A percentile compares a stretch with the other conserved stretches of the same genome.
Conservation (phyloP, 1,140 invertebrate species). For the Aphaenogaster ashmeadi region DNA sequence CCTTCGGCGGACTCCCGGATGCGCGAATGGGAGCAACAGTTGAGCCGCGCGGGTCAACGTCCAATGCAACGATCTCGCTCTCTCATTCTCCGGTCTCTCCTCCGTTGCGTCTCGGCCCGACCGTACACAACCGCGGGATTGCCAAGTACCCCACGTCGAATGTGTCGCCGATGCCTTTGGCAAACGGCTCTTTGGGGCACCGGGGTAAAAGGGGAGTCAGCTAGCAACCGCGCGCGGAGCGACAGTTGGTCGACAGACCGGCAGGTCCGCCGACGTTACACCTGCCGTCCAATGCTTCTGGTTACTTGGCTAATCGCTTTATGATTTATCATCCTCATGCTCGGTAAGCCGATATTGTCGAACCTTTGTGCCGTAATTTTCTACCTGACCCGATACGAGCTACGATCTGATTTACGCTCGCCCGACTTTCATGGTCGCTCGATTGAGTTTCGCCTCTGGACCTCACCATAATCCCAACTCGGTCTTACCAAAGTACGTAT, state of each 20-base stretch:
- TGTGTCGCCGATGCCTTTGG: constrained; percentile 65
- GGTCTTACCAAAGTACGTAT: neutral
- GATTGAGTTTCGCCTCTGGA: neutral
- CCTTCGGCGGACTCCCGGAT: constrained; percentile 69
- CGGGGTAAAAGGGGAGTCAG: constrained; percentile 28
- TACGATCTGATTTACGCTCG: neutral
- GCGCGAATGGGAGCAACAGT: constrained; percentile 77
- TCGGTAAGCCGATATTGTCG: neutral
- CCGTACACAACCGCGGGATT: constrained; percentile 58
- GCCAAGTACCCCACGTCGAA: constrained; percentile 70
- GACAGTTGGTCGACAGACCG: constrained; percentile 41
- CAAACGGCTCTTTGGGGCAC: constrained; percentile 55
- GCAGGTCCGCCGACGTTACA: constrained; percentile 53
- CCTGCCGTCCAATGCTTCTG: constrained; percentile 55
- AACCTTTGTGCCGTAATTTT: constrained; percentile 8
- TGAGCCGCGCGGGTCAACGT: constrained; percentile 76
- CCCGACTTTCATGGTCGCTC: neutral
- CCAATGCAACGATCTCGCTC: constrained; percentile 65
- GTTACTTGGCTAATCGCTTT: constrained; percentile 5
- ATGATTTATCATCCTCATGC: constrained; percentile 7
- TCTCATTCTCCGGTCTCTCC: constrained; percentile 46
- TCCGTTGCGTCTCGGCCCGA: constrained; percentile 46
- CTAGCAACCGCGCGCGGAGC: neutral
- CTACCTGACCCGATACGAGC: neutral
- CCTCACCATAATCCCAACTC: neutral